Evolutionary conservation across 2,888 invertebrate species (phyloP).

Genomic region (Hololepta plana): DNA sequence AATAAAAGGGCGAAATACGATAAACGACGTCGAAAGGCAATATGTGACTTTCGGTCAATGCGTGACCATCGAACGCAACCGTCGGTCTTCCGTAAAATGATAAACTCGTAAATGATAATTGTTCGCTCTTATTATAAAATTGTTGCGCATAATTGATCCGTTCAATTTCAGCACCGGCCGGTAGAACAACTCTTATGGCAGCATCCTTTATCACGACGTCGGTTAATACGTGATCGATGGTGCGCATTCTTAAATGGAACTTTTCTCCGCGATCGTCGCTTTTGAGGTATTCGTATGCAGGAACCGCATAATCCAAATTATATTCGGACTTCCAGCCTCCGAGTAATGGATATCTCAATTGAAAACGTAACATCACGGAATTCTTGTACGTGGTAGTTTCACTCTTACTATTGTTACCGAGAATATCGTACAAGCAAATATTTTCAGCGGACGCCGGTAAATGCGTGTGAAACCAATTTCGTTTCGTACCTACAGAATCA

Average conservation of each 20-base stretch:
- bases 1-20: conserved; percentile 7
- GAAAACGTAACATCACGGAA: conserved; percentile 12
- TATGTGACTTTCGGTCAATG: conserved; percentile 12
- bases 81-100: conserved; percentile 11
- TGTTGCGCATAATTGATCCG: conserved; percentile 7
- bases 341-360: conserved; percentile 12
- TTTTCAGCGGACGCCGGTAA: conserved; percentile 13
- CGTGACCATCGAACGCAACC: conserved; percentile 10
- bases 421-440: conserved; percentile 12
- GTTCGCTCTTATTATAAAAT: conserved; percentile 7
- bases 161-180: conserved; percentile 11
- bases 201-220: conserved; percentile 12
- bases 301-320: conserved; percentile 12
- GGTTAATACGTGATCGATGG: conserved; percentile 13
- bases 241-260: conserved; percentile 12
- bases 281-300: conserved; percentile 13
- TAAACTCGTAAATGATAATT: conserved; percentile 8
- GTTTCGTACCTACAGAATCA: conserved; percentile 3
- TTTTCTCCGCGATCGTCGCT: conserved; percentile 2
- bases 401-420: conserved; percentile 13
- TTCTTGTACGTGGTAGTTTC: conserved; percentile 8
- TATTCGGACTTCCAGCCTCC: conserved; percentile 15
- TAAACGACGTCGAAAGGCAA: conserved; percentile 11
- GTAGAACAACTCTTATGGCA: conserved; percentile 11
- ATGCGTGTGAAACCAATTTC: conserved; percentile 10